Evolutionary conservation across 1,140 invertebrate species (phyloP).

Genomic region (Drosophila miranda): DNA sequence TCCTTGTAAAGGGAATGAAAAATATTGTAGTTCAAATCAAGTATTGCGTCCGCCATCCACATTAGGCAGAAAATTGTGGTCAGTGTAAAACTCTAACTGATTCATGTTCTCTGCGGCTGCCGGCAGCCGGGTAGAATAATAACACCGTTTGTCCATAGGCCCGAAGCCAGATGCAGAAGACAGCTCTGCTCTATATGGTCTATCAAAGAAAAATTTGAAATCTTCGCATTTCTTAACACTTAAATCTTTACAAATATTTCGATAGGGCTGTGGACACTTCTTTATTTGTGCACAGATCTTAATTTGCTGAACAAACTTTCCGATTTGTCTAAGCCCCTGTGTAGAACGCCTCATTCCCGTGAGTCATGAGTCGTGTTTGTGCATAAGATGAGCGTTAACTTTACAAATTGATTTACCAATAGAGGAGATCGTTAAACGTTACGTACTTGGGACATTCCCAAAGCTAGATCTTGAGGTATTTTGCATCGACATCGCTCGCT

Average conservation of each 20-base stretch:
- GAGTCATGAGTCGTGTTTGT: constrained; percentile 33
- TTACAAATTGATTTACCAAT: constrained; percentile 31
- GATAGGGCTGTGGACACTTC: not conserved
- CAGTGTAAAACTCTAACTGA: too few species aligned
- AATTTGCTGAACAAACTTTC: not conserved
- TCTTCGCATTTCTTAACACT: too few species aligned
- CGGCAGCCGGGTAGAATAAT: too few species aligned
- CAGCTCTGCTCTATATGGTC: too few species aligned
- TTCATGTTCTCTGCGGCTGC: too few species aligned
- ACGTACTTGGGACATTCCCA: constrained; percentile 45
- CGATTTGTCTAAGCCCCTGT: not conserved
- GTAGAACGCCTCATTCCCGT: constrained; percentile 5
- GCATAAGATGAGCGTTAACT: constrained; percentile 8
- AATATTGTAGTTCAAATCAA: too few species aligned
- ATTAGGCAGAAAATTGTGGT: too few species aligned
- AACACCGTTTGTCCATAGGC: too few species aligned
- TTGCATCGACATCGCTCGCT: constrained; percentile 1
- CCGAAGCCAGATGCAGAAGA: too few species aligned
- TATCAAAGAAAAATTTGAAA: too few species aligned
- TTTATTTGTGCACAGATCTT: not conserved
- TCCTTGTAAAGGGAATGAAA: too few species aligned
- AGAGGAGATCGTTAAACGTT: constrained; percentile 15
- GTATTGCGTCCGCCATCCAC: too few species aligned
- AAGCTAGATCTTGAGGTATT: constrained; percentile 19
- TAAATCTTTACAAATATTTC: not conserved